Evolutionary conservation across 2,888 invertebrate species (phyloP), one percentile per base, ranked within the genome.

Genomic region (Chloroclystis v-ata): DNA sequence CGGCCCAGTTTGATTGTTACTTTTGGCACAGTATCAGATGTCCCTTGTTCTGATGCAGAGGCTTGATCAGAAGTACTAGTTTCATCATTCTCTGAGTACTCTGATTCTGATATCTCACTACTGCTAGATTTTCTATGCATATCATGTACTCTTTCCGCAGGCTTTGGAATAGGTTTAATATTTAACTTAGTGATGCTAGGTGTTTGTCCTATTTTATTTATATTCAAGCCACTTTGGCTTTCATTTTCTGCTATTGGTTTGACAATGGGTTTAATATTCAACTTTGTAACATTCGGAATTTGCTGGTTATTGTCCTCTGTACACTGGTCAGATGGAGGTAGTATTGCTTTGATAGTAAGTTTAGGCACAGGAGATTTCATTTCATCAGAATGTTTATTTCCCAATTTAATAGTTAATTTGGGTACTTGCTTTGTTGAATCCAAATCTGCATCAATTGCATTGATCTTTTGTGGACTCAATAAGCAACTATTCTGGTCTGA

Each of bases 1-100:
- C 83, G 88, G 13, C 82, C 82, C 28, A 85, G 65, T 69, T 83
- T 88, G 37, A 89, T 89, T 35, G 84, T 87, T 42, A 87, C 85
- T 73, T 86, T 88, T 30, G 87, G 87, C 41, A 86, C 73, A 50
- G 77, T 57, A 55, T 82, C 83, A 54, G 68, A 58, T 43, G 72
- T 55, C 1, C 80, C 81, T 60, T 82, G 82, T 61, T 87, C 85
- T 28, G 85, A 83, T 35, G 79, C 63, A 44, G 85, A 85, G 29
- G 82, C 69, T 63, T 81, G 83, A 56, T 80, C 87, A 46, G 82
- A 82, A 44, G 82, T 80, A 57, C 83, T 89, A 57, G 79, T 89
- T 72, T 78, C 87, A 76, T 87, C 90, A 87, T 85, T 89, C 71
- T 89, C 88, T 47, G 89, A 88, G 63, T 81, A 89, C 67, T 87